Percentiles rank a stretch among this genome's conserved stretches.
Conservation (phyloP, 2,797 vertebrate species). For the Helicolenus hilgendorfi region DNA sequence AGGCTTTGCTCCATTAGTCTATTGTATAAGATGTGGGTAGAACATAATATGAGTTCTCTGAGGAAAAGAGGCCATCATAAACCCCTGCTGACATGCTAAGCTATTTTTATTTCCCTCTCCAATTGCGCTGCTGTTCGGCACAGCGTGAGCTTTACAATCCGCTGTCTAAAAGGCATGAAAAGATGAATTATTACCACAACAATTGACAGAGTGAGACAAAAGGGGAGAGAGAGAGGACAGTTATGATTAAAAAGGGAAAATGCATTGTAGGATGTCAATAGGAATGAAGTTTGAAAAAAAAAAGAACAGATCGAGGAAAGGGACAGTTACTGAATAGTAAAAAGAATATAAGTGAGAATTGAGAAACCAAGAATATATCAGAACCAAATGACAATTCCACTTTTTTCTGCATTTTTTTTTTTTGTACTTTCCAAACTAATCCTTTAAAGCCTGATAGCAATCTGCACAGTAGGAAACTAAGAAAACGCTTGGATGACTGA, state of each 20-base stretch:
- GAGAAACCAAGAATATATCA: slow-evolving; percentile 10
- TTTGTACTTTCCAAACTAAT: neutral
- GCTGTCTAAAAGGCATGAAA: slow-evolving; percentile 25
- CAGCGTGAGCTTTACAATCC: slow-evolving; percentile 65
- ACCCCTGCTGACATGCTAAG: slow-evolving; percentile 79
- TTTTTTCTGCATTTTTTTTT: neutral
- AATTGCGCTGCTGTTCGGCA: slow-evolving; percentile 66
- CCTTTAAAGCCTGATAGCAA: neutral
- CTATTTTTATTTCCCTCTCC: slow-evolving; percentile 82
- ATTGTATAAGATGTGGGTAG: slow-evolving; percentile 63
- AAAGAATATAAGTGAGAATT: slow-evolving; percentile 3
- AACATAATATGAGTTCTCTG: slow-evolving; percentile 72
- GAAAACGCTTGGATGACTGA: neutral
- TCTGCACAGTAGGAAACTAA: neutral
- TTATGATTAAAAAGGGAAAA: neutral
- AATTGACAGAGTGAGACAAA: neutral
- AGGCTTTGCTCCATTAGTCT: slow-evolving; percentile 43
- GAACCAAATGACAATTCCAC: neutral
- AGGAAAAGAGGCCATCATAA: slow-evolving; percentile 81
- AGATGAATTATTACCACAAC: slow-evolving; percentile 38
- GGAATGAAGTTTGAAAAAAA: neutral
- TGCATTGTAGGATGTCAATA: neutral
- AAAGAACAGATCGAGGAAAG: neutral
- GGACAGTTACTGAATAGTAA: neutral
- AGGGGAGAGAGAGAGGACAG: neutral